phyloP scores from a whole-genome alignment of 2,113 vertebrate species.

The Vicugna pacos region DNA sequence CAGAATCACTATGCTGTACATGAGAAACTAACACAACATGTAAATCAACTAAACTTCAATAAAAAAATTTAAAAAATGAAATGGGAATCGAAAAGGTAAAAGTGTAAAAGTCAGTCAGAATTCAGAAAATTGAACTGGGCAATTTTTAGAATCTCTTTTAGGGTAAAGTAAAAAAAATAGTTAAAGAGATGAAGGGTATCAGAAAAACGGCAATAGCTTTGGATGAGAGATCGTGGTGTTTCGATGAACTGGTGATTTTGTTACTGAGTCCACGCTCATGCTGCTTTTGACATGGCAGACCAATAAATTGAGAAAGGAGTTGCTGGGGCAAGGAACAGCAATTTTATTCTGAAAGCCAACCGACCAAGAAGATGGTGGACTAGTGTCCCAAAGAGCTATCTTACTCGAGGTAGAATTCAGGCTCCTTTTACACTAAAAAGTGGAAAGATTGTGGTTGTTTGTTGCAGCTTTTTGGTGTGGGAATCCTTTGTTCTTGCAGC shows the following conservation, averaged over 20 bases:
- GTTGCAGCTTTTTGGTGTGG: too few relatives aligned
- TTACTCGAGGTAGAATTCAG: background rate
- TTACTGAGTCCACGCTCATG: background rate
- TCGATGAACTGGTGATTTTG: background rate
- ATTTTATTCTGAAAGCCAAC: background rate
- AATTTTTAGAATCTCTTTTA: background rate
- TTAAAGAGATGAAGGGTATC: background rate
- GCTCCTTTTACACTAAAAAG: background rate
- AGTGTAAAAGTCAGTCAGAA: background rate
- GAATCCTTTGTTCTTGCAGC: background rate
- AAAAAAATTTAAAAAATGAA: background rate
- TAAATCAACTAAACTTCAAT: too few relatives aligned
- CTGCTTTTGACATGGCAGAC: background rate
- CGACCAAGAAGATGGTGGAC: background rate
- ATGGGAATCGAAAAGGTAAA: background rate
- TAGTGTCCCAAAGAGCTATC: background rate
- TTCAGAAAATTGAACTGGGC: background rate
- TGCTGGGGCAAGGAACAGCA: background rate
- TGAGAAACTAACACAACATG: too few relatives aligned
- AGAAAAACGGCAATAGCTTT: rapidly evolving
- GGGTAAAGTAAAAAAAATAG: background rate
- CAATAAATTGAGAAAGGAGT: background rate
- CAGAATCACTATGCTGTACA: too few relatives aligned
- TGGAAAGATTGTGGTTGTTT: background rate
- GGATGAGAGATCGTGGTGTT: background rate